Percentiles rank a stretch among this genome's conserved stretches.
These are phyloP conservation scores for Apotomis betuletana DNA, from an alignment of 2,888 invertebrate species.

Conservation along the genomic window DNA sequence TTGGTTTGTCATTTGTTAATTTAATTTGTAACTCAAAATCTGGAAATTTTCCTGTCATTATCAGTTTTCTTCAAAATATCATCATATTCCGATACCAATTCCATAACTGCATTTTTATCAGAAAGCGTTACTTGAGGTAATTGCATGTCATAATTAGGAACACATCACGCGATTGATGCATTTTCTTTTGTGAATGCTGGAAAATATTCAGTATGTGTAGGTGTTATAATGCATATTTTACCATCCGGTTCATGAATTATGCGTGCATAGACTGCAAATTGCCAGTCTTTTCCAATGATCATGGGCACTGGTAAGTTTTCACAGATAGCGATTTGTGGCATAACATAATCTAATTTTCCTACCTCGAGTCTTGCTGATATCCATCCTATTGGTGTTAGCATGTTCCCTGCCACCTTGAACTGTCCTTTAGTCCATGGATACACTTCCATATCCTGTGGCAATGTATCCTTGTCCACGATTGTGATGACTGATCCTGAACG, in stretches of 20 bases:
- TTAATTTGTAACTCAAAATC: conserved; percentile 34
- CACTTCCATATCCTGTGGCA: conserved; percentile 4
- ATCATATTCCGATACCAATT: conserved; percentile 5
- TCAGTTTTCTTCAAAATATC: conserved; percentile 21
- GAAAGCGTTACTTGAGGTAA: background rate
- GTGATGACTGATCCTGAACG: conserved; percentile 11
- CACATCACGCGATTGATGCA: conserved; percentile 5
- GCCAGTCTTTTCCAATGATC: conserved; percentile 22
- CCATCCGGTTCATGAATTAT: conserved; percentile 23
- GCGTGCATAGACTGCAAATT: conserved; percentile 16
- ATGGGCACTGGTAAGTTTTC: background rate
- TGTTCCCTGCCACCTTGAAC: conserved; percentile 10
- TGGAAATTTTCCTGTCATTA: conserved; percentile 27
- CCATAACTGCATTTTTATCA: conserved; percentile 9
- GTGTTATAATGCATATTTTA: conserved; percentile 28
- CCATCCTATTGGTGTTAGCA: conserved; percentile 19
- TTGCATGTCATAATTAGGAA: background rate
- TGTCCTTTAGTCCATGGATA: conserved; percentile 18
- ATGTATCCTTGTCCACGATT: conserved; percentile 4
- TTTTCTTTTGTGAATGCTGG: conserved; percentile 24
- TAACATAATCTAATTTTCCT: conserved; percentile 9
- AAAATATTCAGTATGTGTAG: conserved; percentile 20
- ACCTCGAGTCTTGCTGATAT: conserved; percentile 9
- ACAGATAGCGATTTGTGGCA: conserved; percentile 6
- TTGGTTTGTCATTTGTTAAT: conserved; percentile 17